Conservation (phyloP, 2,888 invertebrate species). For the Noctua pronuba region DNA sequence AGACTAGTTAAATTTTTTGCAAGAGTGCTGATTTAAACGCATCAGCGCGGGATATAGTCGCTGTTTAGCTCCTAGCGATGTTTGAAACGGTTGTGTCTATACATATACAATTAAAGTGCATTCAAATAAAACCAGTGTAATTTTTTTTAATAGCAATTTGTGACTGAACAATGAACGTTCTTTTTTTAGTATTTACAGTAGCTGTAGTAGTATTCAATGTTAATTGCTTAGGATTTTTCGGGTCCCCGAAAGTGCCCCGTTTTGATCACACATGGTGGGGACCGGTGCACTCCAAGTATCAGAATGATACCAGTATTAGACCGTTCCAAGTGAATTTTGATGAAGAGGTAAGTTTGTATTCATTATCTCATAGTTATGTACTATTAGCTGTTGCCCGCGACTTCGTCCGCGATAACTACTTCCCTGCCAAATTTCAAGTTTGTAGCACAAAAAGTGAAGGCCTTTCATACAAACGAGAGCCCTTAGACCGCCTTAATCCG, state of each 20-base stretch:
- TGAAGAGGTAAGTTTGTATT: constrained; percentile 50
- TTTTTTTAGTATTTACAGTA: neutral
- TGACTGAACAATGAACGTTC: constrained; percentile 1
- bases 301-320: constrained; percentile 86
- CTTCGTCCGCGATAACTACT: too few species aligned
- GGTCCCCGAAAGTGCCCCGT: constrained; percentile 13
- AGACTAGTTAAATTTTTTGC: neutral
- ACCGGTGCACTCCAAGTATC: constrained; percentile 75
- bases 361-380: neutral
- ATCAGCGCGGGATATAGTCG: neutral
- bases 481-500: too few species aligned
- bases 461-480: too few species aligned
- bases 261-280: constrained; percentile 84
- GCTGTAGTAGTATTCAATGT: neutral
- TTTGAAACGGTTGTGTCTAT: constrained; percentile 20
- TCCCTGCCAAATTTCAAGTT: too few species aligned
- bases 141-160: neutral
- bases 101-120: neutral
- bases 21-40: constrained; percentile 14
- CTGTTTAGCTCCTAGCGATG: neutral
- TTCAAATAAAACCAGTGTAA: neutral
- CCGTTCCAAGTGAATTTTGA: constrained; percentile 88
- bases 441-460: too few species aligned
- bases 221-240: constrained; percentile 9
- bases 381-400: too few species aligned